Evolutionary conservation across 2,888 invertebrate genomes (phyloP).

Genomic region (Ditula angustiorana): DNA sequence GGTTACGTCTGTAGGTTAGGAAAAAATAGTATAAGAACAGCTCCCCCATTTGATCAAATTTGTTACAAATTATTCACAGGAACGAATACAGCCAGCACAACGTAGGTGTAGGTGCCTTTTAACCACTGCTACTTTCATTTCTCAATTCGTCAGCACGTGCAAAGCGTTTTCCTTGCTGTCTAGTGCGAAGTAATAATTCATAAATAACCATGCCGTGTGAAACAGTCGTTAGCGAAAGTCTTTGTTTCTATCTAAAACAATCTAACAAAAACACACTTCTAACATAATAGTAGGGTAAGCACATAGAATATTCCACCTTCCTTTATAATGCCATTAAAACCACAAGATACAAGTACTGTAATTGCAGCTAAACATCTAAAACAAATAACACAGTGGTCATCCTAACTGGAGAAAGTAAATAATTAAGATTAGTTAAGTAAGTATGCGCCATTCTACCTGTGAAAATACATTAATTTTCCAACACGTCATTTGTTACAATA

Average conservation of each 20-base stretch:
- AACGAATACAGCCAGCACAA: background rate
- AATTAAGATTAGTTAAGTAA: background rate
- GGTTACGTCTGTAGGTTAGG: constrained; percentile 8
- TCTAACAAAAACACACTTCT: background rate
- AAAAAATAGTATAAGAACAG: background rate
- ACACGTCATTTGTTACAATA: too few species aligned
- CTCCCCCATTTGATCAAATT: background rate
- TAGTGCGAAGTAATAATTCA: background rate
- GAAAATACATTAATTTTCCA: background rate
- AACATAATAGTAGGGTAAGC: background rate
- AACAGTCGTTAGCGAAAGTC: background rate
- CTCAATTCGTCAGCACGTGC: constrained; percentile 9
- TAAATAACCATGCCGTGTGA: constrained; percentile 15
- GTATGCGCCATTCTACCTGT: background rate
- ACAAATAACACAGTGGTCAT: background rate
- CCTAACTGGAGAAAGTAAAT: background rate
- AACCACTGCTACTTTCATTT: background rate
- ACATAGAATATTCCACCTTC: background rate
- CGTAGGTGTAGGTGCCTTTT: background rate
- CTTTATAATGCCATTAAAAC: background rate
- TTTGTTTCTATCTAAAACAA: constrained; percentile 12
- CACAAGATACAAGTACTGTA: background rate
- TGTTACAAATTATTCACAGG: background rate
- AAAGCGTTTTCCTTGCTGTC: constrained; percentile 6
- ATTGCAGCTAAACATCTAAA: background rate